These are phyloP conservation scores for Sesamia inferens DNA, from an alignment of 2,888 invertebrate genomes.

Conservation along the genomic window DNA sequence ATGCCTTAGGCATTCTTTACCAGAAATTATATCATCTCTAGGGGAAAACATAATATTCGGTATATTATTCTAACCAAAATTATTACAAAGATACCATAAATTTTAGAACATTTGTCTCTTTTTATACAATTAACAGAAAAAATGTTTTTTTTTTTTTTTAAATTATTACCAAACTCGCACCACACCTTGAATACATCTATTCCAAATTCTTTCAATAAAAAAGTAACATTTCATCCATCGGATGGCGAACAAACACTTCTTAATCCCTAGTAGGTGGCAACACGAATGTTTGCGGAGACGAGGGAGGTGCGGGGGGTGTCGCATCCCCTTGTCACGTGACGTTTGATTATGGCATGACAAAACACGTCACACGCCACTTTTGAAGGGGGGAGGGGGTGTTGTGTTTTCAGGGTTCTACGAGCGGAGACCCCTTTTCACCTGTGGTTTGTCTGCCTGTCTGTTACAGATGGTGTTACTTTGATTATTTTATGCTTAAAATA, in stretches of 20 bases:
- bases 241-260: constrained; percentile 67
- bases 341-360: constrained; percentile 77
- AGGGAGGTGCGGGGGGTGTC: constrained; percentile 35
- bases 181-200: constrained; percentile 3
- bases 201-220: constrained; percentile 32
- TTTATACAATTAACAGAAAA: neutral
- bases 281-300: constrained; percentile 71
- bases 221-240: constrained; percentile 49
- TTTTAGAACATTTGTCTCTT: neutral
- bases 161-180: neutral
- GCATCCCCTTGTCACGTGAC: constrained; percentile 68
- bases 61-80: no score
- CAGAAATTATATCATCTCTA: no score
- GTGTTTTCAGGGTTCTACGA: constrained; percentile 62
- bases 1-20: no score
- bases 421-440: constrained; percentile 52
- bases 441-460: constrained; percentile 50
- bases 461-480: constrained; percentile 42
- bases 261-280: constrained; percentile 73
- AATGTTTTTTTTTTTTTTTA: neutral
- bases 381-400: constrained; percentile 49
- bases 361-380: constrained; percentile 77
- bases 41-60: no score
- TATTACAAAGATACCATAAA: neutral
- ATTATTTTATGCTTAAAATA: constrained; percentile 34